Evolutionary conservation across 2,113 vertebrate species (phyloP), one percentile per base, ranked within the genome.

Genomic region (Onychostoma macrolepis): DNA sequence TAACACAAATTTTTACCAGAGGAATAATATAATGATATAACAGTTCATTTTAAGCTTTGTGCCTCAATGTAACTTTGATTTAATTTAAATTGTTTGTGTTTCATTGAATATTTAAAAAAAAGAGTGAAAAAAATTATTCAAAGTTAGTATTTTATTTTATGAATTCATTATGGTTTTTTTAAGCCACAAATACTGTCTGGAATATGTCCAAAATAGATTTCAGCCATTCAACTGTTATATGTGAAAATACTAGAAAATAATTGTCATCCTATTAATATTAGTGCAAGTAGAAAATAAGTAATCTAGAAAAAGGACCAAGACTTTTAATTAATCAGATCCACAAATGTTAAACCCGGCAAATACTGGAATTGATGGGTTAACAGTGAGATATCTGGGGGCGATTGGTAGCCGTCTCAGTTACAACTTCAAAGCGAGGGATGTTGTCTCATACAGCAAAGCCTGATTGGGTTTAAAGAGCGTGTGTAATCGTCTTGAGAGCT

Each of bases 401-500:
- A 71, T 83, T 53, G 81, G 65, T 65, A 67, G 36, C 38, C 43
- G n/a, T 63, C 24, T 81, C 36, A 65, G 79, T 65, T 12, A 65
- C n/a, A 82, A 30, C 81, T 53, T 83, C 28, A 71, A 69, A 53
- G 65, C 33, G 43, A 83, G 43, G 26, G 81, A 69, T 83, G 81
- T 71, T 71, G 79, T 83, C 43, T 83, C 43, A 24, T 43, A 69
- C 13, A 83, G 43, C 45, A 83, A 83, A 71, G 43, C 63, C 45
- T 83, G 65, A 83, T 83, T 69, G 81, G 81, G 81, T 53, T 71
- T 83, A 71, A 83, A 83, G 28, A 83, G 81, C 19, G 19, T n/a
- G 63, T 71, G 65, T 71, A 71, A 83, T 83, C 43, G 28, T 71
- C 17, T 71, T 83, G 65, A 83, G 63, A 48, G 80, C 61, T 83